phyloP scores from a whole-genome alignment of 2,797 vertebrate genomes.

The Syndactyla subalaris region DNA sequence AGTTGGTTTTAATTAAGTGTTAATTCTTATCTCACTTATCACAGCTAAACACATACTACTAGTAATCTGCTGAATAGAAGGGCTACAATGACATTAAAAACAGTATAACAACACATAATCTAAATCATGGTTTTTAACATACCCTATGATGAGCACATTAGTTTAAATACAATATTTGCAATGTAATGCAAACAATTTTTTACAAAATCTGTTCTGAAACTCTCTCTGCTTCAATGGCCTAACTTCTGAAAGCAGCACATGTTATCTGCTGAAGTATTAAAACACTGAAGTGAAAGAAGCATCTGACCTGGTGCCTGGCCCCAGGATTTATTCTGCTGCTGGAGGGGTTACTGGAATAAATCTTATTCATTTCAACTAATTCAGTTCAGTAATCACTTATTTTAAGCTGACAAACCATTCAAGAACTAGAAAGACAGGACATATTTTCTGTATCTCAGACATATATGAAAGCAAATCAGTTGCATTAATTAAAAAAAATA shows the following conservation, averaged over 20 bases:
- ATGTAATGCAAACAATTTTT: not conserved
- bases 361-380: not conserved
- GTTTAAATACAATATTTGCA: not conserved
- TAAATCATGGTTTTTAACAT: not conserved
- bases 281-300: not conserved
- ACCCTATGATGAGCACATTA: not conserved
- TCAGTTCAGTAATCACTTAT: not conserved
- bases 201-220: not conserved
- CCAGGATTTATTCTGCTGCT: not conserved
- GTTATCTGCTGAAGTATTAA: not conserved
- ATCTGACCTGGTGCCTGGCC: not conserved
- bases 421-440: not conserved
- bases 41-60: not conserved
- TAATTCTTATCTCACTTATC: not conserved
- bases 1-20: not conserved
- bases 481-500: not conserved
- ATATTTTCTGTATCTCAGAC: not conserved
- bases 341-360: not conserved
- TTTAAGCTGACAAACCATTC: not conserved
- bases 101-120: not conserved
- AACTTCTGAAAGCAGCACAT: not conserved
- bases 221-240: not conserved
- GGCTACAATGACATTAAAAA: not conserved
- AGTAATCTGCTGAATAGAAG: not conserved
- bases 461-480: not conserved